These are phyloP conservation scores for Forbesichthys agassizii DNA, from an alignment of 2,113 vertebrate species.

Conservation along the genomic window DNA sequence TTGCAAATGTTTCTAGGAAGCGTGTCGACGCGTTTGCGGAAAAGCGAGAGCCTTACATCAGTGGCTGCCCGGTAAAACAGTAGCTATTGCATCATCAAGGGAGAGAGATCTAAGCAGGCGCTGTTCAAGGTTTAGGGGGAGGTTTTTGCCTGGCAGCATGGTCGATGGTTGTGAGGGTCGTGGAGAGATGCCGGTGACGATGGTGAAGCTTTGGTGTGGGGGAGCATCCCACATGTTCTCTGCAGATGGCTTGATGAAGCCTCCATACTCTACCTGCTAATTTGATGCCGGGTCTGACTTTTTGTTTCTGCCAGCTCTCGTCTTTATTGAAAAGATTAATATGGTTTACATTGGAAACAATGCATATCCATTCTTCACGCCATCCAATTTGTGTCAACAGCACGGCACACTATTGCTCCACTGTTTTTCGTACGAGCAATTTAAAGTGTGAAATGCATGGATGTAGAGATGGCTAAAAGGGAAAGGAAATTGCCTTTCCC, in stretches of 20 bases:
- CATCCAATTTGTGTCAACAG: conserved; percentile 64
- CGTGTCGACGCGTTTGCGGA: conserved; percentile 45
- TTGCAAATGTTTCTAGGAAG: conserved; percentile 53
- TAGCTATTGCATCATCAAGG: conserved; percentile 40
- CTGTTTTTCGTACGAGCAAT: conserved; percentile 55
- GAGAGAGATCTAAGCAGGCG: conserved; percentile 23
- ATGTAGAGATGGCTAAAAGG: conserved; percentile 46
- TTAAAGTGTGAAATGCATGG: conserved; percentile 39
- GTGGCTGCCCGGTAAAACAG: conserved; percentile 31
- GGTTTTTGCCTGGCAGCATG: conserved; percentile 33
- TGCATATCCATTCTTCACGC: conserved; percentile 58
- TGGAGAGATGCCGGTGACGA: conserved; percentile 1
- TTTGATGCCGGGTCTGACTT: conserved; percentile 45
- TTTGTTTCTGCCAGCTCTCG: conserved; percentile 32
- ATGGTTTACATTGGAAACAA: conserved; percentile 54
- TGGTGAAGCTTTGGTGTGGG: conserved; percentile 20
- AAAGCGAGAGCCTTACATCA: conserved; percentile 39
- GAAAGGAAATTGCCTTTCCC: conserved; percentile 51
- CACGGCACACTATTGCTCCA: conserved; percentile 46
- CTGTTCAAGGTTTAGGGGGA: conserved; percentile 22
- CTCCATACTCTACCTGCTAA: conserved; percentile 49
- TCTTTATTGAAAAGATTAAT: conserved; percentile 63
- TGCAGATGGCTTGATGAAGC: conserved; percentile 43
- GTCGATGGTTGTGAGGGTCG: conserved; percentile 25
- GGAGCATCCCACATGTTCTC: conserved; percentile 34